Conservation (phyloP, 2,113 vertebrate species). For the Neotragus moschatus region DNA sequence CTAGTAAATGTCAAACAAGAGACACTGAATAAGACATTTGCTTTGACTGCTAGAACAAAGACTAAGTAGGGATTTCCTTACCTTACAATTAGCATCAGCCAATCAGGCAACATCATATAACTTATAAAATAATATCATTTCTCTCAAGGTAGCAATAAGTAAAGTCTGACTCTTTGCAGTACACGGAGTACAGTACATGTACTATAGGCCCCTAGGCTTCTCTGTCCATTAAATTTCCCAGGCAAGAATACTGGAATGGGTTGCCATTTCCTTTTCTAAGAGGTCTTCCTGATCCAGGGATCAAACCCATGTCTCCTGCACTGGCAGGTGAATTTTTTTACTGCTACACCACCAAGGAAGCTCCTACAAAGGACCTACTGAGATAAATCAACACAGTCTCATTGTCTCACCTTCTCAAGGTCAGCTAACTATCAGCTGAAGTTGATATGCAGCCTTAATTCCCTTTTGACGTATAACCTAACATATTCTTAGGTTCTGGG, state of each 20-base stretch:
- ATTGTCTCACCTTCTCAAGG: not conserved
- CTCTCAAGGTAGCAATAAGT: not conserved
- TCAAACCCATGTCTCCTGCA: not conserved
- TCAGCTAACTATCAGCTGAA: not conserved
- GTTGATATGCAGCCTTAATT: not conserved
- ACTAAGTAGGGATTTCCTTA: not conserved
- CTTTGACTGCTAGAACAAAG: not conserved
- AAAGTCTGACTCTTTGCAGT: not conserved
- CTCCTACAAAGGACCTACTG: not conserved
- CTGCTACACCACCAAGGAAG: rapidly evolving
- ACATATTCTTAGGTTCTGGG: not conserved
- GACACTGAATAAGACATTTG: not conserved
- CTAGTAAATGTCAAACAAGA: not conserved
- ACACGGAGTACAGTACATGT: not conserved
- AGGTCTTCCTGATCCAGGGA: not conserved
- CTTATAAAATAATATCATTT: not conserved
- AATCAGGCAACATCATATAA: not conserved
- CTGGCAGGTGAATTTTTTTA: not conserved
- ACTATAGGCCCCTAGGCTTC: not conserved
- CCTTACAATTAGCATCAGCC: not conserved
- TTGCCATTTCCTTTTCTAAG: not conserved
- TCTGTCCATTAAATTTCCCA: not conserved
- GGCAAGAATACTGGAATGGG: not conserved
- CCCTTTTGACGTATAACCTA: not conserved
- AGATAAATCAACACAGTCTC: not conserved